Evolutionary conservation across 2,888 invertebrate species (phyloP), one percentile per base, ranked within the genome.

Genomic region (Cephalotes varians): DNA sequence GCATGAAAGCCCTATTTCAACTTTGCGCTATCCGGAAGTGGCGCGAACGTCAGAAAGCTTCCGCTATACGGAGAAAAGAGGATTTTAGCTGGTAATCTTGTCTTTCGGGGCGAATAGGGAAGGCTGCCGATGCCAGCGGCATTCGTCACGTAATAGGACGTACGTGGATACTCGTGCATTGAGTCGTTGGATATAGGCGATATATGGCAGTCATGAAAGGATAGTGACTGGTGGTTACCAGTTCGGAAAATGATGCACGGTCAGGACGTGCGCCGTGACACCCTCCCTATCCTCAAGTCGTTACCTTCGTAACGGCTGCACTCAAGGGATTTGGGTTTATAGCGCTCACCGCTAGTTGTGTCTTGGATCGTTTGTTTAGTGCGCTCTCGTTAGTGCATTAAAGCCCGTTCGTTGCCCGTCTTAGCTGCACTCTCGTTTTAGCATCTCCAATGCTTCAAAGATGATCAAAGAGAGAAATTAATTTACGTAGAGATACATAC

Each of bases 161-260:
- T 56, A 79, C 76, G 51, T 54, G 67, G 51, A 9, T 21, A 40
- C 18, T 56, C 69, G 71, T 34, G 71, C 71, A 44, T 79, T 69
- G 56, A 80, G 83, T 80, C 34, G 67, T 31, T 82, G 79, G 69
- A 72, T 76, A 60, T 44, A 31, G 56, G 80, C 85, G 82, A 91
- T 90, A 89, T 91, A 93, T 92, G 86, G 90, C 82, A 87, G 85
- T 90, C 90, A 88, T 87, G 91, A 91, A 89, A 88, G 91, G 87
- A 85, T 92, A 91, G 91, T 91, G 92, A 93, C 92, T 92, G 88
- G 93, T 88, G 92, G 93, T 92, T 92, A 91, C 92, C 88, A 91
- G 89, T 86, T 40, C 86, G 82, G 88, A 77, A 91, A 90, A 93
- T 93, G 93, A 93, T 92, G 86, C 92, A 92, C 90, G 91, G 82